These are phyloP conservation scores for Rhodinocichla rosea DNA, from an alignment of 2,113 vertebrate species.

Conservation along the genomic window DNA sequence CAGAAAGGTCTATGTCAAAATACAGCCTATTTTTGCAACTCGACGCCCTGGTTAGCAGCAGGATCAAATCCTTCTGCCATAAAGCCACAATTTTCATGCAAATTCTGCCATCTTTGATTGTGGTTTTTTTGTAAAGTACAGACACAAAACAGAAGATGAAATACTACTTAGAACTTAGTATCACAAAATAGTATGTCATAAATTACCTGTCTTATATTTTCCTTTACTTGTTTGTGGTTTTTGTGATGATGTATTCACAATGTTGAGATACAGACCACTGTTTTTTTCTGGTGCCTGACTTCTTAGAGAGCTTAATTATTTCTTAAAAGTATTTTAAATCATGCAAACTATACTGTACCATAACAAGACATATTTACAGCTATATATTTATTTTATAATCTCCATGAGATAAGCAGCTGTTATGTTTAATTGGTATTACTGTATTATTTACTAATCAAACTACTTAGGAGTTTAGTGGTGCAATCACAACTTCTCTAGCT, in stretches of 20 bases:
- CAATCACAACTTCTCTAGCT: slow-evolving; percentile 19
- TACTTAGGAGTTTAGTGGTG: neutral
- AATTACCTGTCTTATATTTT: neutral
- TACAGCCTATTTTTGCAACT: neutral
- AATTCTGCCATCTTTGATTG: neutral
- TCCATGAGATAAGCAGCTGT: slow-evolving; percentile 15
- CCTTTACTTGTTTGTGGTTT: neutral
- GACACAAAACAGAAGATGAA: neutral
- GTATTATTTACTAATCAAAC: neutral
- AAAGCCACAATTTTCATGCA: neutral
- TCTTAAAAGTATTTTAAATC: neutral
- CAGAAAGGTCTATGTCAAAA: neutral
- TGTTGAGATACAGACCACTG: neutral
- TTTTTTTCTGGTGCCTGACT: neutral
- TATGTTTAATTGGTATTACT: neutral
- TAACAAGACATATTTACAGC: neutral
- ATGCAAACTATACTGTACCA: neutral
- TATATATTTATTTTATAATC: neutral
- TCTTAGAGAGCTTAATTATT: neutral
- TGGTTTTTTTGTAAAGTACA: neutral
- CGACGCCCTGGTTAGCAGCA: neutral
- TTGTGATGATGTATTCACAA: neutral
- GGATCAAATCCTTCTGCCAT: neutral
- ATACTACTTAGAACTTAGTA: neutral
- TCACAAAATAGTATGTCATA: neutral